Evolutionary conservation across 2,888 invertebrate genomes (phyloP).

Genomic region (Xanthostigma xanthostigma): DNA sequence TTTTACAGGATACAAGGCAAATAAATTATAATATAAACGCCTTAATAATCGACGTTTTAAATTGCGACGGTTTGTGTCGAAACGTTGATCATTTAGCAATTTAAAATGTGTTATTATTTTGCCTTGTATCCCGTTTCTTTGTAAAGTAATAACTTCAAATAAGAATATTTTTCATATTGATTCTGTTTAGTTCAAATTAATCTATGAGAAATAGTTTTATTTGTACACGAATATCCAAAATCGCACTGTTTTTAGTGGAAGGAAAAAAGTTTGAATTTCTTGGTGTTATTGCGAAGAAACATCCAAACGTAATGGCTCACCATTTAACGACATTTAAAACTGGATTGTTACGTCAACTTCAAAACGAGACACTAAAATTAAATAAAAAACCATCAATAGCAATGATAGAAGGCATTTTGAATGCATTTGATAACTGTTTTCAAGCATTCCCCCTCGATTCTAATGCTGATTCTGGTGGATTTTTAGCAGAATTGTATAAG

Average conservation of each 20-base stretch:
- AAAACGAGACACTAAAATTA: conserved; percentile 13
- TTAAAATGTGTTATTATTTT: too few relatives aligned
- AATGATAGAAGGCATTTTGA: conserved; percentile 18
- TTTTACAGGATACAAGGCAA: too few relatives aligned
- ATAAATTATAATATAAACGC: too few relatives aligned
- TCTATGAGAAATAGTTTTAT: too few relatives aligned
- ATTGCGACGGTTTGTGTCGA: too few relatives aligned
- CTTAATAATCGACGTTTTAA: too few relatives aligned
- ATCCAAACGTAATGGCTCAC: conserved; percentile 16
- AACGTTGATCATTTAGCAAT: too few relatives aligned
- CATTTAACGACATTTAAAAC: conserved; percentile 11
- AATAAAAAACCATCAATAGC: conserved; percentile 13
- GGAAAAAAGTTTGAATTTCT: conserved; percentile 18
- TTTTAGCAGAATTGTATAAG: conserved; percentile 16
- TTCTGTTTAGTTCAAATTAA: too few relatives aligned
- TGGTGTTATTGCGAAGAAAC: conserved; percentile 20
- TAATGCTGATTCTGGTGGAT: conserved; percentile 12
- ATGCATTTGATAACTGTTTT: conserved; percentile 19
- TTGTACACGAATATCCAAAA: neutral
- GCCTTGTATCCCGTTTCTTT: too few relatives aligned
- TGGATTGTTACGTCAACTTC: conserved; percentile 15
- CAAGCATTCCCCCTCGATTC: conserved; percentile 18
- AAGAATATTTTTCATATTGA: too few relatives aligned
- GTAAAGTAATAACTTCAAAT: too few relatives aligned
- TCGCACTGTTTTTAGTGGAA: conserved; percentile 18